Conservation (phyloP, 2,888 invertebrate genomes). For the Athalia circularis region DNA sequence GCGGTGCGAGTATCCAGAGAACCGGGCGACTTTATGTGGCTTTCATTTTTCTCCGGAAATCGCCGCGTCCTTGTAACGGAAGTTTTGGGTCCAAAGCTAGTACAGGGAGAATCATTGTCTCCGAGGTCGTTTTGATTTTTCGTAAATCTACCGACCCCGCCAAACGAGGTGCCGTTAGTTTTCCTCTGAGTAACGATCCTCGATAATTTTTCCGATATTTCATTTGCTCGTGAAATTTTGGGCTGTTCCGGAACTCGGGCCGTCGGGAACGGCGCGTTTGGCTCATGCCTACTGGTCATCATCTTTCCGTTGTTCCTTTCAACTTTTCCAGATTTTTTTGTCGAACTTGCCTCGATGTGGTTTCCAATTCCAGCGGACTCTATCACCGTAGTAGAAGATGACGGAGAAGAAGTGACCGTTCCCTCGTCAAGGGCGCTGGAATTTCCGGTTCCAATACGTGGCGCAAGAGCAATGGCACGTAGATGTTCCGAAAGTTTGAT, state of each 20-base stretch:
- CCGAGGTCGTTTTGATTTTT: background rate
- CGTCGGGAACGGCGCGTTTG: constrained; percentile 9
- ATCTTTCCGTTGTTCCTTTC: background rate
- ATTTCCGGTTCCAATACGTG: background rate
- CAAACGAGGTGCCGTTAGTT: constrained; percentile 69
- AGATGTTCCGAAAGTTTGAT: constrained; percentile 88
- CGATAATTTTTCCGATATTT: constrained; percentile 69
- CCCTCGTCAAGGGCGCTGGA: background rate
- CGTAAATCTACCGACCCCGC: constrained; percentile 54
- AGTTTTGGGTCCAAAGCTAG: constrained; percentile 17
- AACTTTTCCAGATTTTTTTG: background rate
- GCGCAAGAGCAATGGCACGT: constrained; percentile 62
- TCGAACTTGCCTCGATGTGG: constrained; percentile 7
- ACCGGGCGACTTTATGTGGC: no score
- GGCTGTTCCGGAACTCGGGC: constrained; percentile 4
- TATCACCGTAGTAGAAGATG: background rate
- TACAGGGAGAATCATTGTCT: constrained; percentile 1
- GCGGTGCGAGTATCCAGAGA: background rate
- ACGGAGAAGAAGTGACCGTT: background rate
- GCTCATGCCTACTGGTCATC: background rate
- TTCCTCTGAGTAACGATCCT: constrained; percentile 65
- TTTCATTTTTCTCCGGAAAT: background rate
- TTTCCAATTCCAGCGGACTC: constrained; percentile 9
- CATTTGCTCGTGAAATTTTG: constrained; percentile 56
- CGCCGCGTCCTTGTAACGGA: constrained; percentile 18